These are phyloP conservation scores for Puntigrus tetrazona DNA, from an alignment of 2,113 vertebrate genomes.

Conservation along the genomic window DNA sequence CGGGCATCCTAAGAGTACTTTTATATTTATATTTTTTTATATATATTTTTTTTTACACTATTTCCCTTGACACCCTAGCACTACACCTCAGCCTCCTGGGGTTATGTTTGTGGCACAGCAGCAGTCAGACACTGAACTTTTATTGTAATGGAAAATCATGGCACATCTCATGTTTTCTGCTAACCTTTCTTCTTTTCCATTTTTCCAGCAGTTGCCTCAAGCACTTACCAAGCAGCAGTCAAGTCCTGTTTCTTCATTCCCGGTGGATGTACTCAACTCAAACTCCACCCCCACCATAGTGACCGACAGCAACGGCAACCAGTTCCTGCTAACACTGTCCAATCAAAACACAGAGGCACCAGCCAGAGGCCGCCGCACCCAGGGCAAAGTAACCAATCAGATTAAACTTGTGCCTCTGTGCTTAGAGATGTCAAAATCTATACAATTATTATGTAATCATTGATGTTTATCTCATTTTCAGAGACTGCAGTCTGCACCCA, in stretches of 20 bases:
- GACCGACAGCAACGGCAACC: constrained; percentile 81
- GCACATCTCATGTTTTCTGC: background rate
- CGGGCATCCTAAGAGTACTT: no score
- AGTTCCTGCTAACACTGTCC: constrained; percentile 83
- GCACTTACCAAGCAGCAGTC: constrained; percentile 54
- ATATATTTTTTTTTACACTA: no score
- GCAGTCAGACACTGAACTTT: background rate
- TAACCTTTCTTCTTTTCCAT: background rate
- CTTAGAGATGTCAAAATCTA: background rate
- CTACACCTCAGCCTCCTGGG: background rate
- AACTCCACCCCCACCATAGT: constrained; percentile 74
- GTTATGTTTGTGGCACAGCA: background rate
- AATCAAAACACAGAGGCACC: constrained; percentile 71
- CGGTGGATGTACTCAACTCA: constrained; percentile 70
- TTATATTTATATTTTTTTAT: no score
- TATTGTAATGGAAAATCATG: background rate
- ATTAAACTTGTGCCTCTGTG: constrained; percentile 49
- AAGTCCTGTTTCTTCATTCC: constrained; percentile 43
- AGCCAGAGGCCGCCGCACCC: constrained; percentile 23
- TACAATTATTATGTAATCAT: background rate
- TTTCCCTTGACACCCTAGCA: background rate
- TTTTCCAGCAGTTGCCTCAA: constrained; percentile 56
- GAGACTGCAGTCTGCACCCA: constrained; percentile 71
- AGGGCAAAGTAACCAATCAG: constrained; percentile 59
- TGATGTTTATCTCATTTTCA: constrained; percentile 47